phyloP scores from a whole-genome alignment of 2,113 vertebrate species.

The Parus major region DNA sequence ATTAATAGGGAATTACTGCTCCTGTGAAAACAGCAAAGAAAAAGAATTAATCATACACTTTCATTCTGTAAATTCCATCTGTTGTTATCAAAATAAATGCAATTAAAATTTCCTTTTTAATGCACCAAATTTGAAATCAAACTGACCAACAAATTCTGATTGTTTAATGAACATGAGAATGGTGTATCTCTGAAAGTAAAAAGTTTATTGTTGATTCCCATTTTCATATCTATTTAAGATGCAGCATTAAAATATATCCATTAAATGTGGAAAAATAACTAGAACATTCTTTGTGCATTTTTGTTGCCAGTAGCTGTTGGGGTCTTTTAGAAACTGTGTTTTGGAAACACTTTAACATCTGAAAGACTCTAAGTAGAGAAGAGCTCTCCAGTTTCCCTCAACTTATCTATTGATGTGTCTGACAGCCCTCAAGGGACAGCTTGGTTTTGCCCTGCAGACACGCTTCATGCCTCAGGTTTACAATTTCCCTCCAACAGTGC shows the following conservation, averaged over 20 bases:
- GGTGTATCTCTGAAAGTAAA: neutral
- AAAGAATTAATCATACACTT: neutral
- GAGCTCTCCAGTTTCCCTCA: neutral
- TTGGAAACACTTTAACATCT: neutral
- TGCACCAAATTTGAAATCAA: neutral
- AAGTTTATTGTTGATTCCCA: neutral
- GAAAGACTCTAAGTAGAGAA: neutral
- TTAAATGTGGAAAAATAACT: neutral
- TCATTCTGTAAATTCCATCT: neutral
- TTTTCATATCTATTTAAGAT: neutral
- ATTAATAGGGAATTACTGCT: constrained; percentile 34
- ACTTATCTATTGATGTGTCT: neutral
- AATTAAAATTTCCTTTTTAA: neutral
- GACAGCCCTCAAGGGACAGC: neutral
- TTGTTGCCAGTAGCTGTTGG: neutral
- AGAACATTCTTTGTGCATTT: neutral
- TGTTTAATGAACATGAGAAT: neutral
- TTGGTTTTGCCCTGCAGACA: neutral
- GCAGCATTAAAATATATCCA: neutral
- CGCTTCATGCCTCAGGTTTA: neutral
- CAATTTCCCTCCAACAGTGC: neutral
- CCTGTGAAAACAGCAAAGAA: constrained; percentile 12
- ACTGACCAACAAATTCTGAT: neutral
- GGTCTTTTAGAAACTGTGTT: neutral
- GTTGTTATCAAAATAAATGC: neutral